Percentiles rank a stretch among this genome's conserved stretches.
These are phyloP conservation scores for Conchocele bisecta DNA, from an alignment of 2,888 invertebrate genomes.

Conservation along the genomic window DNA sequence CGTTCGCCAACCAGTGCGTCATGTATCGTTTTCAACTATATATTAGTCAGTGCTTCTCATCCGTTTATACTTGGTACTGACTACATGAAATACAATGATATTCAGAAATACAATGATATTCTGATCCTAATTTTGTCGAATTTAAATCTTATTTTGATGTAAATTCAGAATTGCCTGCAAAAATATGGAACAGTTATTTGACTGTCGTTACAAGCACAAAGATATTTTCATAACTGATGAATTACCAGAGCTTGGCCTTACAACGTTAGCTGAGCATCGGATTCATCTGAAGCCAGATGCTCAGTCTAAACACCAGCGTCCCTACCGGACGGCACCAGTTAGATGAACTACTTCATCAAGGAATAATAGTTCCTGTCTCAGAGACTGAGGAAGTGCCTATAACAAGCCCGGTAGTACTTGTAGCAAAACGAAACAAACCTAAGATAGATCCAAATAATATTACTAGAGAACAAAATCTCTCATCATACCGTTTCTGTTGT, in stretches of 20 bases:
- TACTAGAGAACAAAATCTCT: constrained; percentile 15
- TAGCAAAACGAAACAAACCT: constrained; percentile 7
- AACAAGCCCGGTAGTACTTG: constrained; percentile 6
- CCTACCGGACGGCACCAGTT: background rate
- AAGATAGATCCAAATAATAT: background rate
- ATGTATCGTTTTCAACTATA: background rate
- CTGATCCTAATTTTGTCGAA: background rate
- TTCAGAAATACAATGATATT: too few relatives aligned
- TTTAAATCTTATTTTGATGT: constrained; percentile 10
- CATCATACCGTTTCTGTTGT: constrained; percentile 18
- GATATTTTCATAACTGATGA: constrained; percentile 9
- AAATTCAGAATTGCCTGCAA: background rate
- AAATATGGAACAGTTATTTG: background rate
- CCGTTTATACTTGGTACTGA: constrained; percentile 23
- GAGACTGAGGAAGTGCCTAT: constrained; percentile 8
- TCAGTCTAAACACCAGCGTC: too few relatives aligned
- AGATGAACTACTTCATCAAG: background rate
- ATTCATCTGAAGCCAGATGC: constrained; percentile 5
- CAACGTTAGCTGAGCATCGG: background rate
- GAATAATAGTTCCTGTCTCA: constrained; percentile 1
- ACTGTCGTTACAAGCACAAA: background rate
- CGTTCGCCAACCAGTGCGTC: background rate
- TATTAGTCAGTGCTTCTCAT: constrained; percentile 4
- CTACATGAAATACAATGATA: constrained; percentile 9
- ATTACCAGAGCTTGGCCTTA: background rate